A percentile compares a stretch with the other conserved stretches of the same genome.
phyloP scores from a whole-genome alignment of 2,888 invertebrate species.

The Actias luna region DNA sequence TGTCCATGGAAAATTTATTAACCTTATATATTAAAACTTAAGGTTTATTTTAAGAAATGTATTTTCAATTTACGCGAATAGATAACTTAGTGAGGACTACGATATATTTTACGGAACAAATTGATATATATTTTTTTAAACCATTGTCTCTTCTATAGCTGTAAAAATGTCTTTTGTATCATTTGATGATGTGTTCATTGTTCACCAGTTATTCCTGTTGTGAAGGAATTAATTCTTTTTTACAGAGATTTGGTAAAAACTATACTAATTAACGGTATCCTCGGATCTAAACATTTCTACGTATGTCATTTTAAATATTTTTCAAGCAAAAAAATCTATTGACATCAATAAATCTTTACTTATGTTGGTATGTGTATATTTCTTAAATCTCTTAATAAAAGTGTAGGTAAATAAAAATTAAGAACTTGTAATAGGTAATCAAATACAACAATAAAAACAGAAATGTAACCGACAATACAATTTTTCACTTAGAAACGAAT shows the following conservation, averaged over 20 bases:
- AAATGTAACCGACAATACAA: too few relatives aligned
- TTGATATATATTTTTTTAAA: slow-evolving; percentile 9
- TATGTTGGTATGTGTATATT: too few relatives aligned
- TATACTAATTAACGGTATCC: neutral
- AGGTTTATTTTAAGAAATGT: neutral
- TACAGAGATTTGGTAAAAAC: neutral
- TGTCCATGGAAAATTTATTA: neutral
- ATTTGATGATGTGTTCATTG: neutral
- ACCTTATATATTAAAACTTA: neutral
- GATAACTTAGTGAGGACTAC: neutral
- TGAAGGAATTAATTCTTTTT: neutral
- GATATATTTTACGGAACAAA: slow-evolving; percentile 12
- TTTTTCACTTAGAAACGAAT: too few relatives aligned
- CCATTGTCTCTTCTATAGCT: slow-evolving; percentile 6
- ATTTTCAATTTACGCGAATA: neutral
- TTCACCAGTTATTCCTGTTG: neutral
- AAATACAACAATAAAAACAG: too few relatives aligned
- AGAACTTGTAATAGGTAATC: too few relatives aligned
- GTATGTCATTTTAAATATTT: too few relatives aligned
- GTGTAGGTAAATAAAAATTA: too few relatives aligned
- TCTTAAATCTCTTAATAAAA: too few relatives aligned
- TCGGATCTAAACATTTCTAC: neutral
- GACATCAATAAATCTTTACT: too few relatives aligned
- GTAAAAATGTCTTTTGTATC: slow-evolving; percentile 9
- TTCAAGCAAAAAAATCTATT: too few relatives aligned